Evolutionary conservation across 2,888 invertebrate species (phyloP).

Genomic region (Phorcus lineatus): DNA sequence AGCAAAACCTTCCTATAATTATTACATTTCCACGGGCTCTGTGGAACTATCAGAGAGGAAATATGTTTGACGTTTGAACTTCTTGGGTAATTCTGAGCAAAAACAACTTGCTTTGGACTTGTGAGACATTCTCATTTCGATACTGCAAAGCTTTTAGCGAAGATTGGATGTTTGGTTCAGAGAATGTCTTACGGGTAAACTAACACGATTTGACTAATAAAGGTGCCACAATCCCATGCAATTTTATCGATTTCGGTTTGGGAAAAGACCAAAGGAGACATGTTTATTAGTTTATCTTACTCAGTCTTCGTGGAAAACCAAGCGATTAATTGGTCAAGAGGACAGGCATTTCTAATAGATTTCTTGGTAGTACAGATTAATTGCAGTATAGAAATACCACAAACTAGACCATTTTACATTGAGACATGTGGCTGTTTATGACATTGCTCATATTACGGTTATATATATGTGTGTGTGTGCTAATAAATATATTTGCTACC

Average conservation of each 20-base stretch:
- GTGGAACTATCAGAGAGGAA: not conserved
- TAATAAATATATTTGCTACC: too few species aligned
- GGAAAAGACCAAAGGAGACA: not conserved
- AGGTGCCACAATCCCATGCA: not conserved
- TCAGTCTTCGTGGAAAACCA: too few species aligned
- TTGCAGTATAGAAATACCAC: too few species aligned
- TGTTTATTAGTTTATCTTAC: too few species aligned
- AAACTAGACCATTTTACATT: too few species aligned
- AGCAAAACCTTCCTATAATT: not conserved
- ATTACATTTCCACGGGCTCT: not conserved
- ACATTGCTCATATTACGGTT: too few species aligned
- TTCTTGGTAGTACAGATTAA: too few species aligned
- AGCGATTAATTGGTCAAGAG: too few species aligned
- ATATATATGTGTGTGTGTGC: too few species aligned
- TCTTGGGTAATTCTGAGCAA: not conserved
- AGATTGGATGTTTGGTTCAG: not conserved
- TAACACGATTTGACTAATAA: not conserved
- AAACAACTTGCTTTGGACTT: not conserved
- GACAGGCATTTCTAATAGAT: too few species aligned
- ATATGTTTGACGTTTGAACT: not conserved
- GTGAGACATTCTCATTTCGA: not conserved
- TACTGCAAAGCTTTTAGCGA: not conserved
- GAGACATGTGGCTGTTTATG: too few species aligned
- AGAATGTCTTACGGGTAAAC: not conserved
- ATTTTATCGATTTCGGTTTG: not conserved